Percentiles rank a stretch among this genome's conserved stretches.
Evolutionary conservation across 2,797 vertebrate species (phyloP).

Genomic region (Mycteria americana): DNA sequence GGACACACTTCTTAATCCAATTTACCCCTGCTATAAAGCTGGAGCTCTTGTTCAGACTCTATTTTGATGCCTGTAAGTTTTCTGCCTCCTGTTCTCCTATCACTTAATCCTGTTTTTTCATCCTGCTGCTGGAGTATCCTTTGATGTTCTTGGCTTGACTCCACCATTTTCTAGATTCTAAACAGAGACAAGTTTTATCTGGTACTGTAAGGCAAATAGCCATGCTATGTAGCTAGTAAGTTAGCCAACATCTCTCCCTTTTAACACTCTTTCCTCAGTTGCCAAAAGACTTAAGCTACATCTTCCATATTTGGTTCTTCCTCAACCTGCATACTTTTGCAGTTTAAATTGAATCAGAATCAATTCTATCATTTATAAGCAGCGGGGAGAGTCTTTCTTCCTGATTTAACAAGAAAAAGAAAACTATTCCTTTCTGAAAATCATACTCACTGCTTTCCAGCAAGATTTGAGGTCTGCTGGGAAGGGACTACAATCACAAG

Average conservation of each 20-base stretch:
- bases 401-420: not conserved
- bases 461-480: not conserved
- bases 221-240: not conserved
- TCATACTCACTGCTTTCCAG: not conserved
- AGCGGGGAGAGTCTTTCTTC: not conserved
- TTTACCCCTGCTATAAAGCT: not conserved
- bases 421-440: not conserved
- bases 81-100: not conserved
- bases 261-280: not conserved
- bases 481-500: not conserved
- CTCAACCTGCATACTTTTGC: not conserved
- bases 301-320: not conserved
- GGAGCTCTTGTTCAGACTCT: not conserved
- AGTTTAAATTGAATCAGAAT: not conserved
- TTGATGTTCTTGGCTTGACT: not conserved
- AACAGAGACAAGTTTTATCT: not conserved
- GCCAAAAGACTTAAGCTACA: not conserved
- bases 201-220: not conserved
- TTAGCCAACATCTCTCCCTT: not conserved
- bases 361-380: not conserved
- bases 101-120: not conserved
- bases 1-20: not conserved
- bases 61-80: not conserved
- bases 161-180: not conserved
- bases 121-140: not conserved